Evolutionary conservation across 2,113 vertebrate species (phyloP).

Genomic region (Pachyramphus minor): DNA sequence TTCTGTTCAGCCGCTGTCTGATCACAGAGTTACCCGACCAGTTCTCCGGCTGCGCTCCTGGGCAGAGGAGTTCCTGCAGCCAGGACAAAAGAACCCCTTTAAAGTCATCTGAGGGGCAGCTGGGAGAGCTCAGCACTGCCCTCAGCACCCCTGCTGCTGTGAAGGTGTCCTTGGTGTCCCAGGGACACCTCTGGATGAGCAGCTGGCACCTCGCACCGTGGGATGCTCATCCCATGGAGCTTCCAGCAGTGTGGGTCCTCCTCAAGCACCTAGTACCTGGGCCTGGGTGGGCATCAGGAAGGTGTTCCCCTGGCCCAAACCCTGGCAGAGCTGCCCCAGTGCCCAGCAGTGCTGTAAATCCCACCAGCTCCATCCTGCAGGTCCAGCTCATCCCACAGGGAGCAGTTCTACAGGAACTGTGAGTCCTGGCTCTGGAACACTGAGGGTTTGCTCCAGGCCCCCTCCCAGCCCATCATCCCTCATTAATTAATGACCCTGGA

Average conservation of each 20-base stretch:
- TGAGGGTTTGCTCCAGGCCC: background rate
- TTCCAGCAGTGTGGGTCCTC: background rate
- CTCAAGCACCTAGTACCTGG: background rate
- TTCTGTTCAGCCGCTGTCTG: background rate
- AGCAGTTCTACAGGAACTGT: fast-evolving
- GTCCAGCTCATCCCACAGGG: background rate
- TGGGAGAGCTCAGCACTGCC: background rate
- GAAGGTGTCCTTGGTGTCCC: background rate
- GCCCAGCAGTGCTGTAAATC: fast-evolving
- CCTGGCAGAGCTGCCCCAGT: background rate
- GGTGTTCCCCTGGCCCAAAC: background rate
- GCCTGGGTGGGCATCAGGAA: background rate
- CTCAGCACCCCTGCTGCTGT: background rate
- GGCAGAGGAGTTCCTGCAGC: background rate
- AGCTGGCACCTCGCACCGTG: fast-evolving
- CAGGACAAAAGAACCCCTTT: fast-evolving
- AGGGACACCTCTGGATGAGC: background rate
- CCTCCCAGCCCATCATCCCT: background rate
- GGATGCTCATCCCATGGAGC: background rate
- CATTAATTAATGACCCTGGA: background rate
- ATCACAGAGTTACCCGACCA: background rate
- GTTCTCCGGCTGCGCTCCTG: background rate
- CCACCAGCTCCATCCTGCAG: background rate
- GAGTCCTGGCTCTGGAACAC: no score
- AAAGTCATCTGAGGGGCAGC: background rate